These are phyloP conservation scores for Helarctos malayanus DNA, from an alignment of 2,797 vertebrate genomes.

Conservation along the genomic window DNA sequence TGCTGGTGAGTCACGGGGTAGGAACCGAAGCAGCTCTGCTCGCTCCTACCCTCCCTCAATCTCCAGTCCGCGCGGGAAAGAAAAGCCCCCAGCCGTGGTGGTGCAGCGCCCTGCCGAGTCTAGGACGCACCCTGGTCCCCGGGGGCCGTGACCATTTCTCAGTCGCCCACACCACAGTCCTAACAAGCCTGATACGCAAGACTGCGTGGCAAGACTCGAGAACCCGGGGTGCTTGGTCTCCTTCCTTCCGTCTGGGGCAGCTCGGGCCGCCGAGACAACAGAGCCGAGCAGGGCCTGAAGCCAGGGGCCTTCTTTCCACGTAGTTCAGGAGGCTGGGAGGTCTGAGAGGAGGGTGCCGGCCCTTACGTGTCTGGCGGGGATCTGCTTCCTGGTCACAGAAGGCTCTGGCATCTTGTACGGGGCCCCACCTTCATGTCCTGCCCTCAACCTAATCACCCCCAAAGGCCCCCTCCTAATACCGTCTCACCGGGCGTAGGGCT, in stretches of 20 bases:
- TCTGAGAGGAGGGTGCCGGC: fast-evolving
- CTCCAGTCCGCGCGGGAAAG: neutral
- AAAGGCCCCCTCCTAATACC: neutral
- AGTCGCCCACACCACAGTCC: fast-evolving
- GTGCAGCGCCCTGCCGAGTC: too few species aligned
- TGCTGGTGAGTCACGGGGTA: fast-evolving
- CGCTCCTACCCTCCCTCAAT: too few species aligned
- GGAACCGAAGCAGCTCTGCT: neutral
- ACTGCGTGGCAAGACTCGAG: fast-evolving
- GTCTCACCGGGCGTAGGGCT: fast-evolving
- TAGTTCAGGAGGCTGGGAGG: fast-evolving
- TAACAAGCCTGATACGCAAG: neutral
- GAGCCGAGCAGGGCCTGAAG: neutral
- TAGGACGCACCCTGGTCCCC: neutral
- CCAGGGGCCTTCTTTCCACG: fast-evolving
- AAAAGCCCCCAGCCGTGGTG: neutral
- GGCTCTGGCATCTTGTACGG: too few species aligned
- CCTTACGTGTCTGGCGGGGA: fast-evolving
- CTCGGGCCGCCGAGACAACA: neutral
- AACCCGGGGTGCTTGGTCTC: fast-evolving
- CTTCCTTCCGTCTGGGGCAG: neutral
- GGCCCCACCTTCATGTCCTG: fast-evolving
- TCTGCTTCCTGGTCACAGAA: neutral
- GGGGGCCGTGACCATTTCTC: fast-evolving
- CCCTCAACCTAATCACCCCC: neutral